Conservation (phyloP, 2,797 vertebrate genomes). For the Tragelaphus eurycerus region DNA sequence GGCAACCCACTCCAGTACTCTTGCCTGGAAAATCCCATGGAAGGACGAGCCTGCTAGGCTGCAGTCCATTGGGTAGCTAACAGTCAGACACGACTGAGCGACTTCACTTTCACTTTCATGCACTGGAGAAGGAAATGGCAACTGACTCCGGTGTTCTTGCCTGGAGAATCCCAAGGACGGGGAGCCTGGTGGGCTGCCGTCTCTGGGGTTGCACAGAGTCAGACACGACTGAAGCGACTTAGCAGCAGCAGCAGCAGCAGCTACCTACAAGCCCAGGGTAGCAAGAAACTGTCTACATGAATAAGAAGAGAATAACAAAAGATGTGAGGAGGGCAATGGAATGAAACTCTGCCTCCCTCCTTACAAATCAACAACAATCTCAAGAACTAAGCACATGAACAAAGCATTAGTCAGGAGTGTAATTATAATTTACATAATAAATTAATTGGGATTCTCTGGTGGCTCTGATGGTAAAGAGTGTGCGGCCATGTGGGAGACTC, state of each 20-base stretch:
- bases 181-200: not conserved
- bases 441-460: not conserved
- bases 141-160: not conserved
- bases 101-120: no score
- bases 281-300: not conserved
- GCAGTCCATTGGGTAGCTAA: not conserved
- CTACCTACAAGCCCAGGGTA: not conserved
- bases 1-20: not conserved
- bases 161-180: not conserved
- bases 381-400: not conserved
- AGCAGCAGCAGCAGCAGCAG: not conserved
- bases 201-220: not conserved
- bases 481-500: not conserved
- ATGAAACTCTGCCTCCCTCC: not conserved
- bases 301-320: not conserved
- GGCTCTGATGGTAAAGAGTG: not conserved
- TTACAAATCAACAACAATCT: not conserved
- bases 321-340: no score
- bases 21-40: not conserved
- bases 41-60: not conserved
- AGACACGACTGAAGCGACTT: rapidly evolving
- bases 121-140: not conserved
- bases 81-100: rapidly evolving
- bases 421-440: not conserved
- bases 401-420: not conserved